Evolutionary conservation across 35 echinoderm and acorn worm genomes (phyloP).

Genomic region (Eucidaris tribuloides): DNA sequence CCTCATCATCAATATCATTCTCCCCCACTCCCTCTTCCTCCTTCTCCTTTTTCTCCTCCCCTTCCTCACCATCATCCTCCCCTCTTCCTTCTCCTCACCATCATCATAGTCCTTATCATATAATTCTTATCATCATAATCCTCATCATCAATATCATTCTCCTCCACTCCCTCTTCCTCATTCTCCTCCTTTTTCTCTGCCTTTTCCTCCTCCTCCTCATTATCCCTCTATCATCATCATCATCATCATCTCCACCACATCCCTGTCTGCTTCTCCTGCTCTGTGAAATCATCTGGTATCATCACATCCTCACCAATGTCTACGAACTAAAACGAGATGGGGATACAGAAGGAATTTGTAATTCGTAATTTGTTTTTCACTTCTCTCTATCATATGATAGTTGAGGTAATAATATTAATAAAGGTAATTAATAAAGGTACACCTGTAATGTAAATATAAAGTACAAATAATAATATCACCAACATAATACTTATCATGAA

Average conservation of each 20-base stretch:
- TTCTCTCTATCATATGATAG: no score
- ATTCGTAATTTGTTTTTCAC: no score
- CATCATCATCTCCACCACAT: slow-evolving; percentile 97
- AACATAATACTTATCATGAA: no score
- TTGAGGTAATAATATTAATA: no score
- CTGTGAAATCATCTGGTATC: slow-evolving; percentile 92
- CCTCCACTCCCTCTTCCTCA: neutral
- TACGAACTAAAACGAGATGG: no score
- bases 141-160: neutral
- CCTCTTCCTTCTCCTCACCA: neutral
- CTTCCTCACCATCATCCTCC: neutral
- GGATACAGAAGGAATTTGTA: no score
- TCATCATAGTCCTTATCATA: neutral
- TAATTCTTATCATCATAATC: neutral
- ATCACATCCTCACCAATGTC: slow-evolving; percentile 89
- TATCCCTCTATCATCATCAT: no score
- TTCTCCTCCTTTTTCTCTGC: no score
- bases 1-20: neutral
- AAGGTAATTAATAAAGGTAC: no score
- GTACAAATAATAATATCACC: no score
- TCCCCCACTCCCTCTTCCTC: neutral
- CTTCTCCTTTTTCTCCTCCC: neutral
- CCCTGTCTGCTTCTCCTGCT: slow-evolving; percentile 78
- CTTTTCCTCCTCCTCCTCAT: no score
- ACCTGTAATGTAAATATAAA: no score